Evolutionary conservation across 2,113 vertebrate genomes (phyloP).

Genomic region (Benitochromis conjunctus): DNA sequence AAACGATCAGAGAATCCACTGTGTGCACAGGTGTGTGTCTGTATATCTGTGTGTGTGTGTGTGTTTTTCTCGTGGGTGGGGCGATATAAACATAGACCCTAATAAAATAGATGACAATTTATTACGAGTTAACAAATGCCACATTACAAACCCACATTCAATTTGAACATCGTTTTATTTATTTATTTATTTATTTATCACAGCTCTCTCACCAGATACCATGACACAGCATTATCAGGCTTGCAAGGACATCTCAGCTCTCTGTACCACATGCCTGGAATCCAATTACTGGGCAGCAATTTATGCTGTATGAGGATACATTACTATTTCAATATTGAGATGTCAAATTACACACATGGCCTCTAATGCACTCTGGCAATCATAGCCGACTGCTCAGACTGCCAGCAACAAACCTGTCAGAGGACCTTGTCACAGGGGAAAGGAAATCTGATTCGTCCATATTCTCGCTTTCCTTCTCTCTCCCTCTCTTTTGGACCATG

Average conservation of each 20-base stretch:
- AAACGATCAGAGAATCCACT: constrained; percentile 26
- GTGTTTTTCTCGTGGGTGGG: neutral
- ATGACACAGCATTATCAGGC: constrained; percentile 59
- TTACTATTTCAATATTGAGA: constrained; percentile 73
- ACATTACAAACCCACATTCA: neutral
- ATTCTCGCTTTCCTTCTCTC: neutral
- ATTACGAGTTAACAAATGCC: neutral
- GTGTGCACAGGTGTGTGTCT: constrained; percentile 10
- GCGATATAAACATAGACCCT: neutral
- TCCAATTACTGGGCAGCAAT: constrained; percentile 69
- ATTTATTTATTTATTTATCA: neutral
- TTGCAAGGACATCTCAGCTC: constrained; percentile 57
- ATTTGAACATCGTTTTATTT: neutral
- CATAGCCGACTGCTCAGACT: constrained; percentile 69
- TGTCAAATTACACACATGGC: constrained; percentile 71
- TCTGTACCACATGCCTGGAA: constrained; percentile 46
- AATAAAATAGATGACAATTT: neutral
- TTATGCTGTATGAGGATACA: constrained; percentile 58
- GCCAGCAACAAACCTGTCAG: constrained; percentile 55
- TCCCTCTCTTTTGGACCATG: constrained; percentile 33
- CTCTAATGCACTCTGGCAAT: constrained; percentile 71
- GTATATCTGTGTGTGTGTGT: neutral
- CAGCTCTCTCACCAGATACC: constrained; percentile 7
- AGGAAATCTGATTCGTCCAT: constrained; percentile 54
- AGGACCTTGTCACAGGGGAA: constrained; percentile 60